Percentiles rank a stretch among this genome's conserved stretches.
phyloP scores from a whole-genome alignment of 30 jellyfish, hydroid and myxozoan genomes.

The Pelagia noctiluca region DNA sequence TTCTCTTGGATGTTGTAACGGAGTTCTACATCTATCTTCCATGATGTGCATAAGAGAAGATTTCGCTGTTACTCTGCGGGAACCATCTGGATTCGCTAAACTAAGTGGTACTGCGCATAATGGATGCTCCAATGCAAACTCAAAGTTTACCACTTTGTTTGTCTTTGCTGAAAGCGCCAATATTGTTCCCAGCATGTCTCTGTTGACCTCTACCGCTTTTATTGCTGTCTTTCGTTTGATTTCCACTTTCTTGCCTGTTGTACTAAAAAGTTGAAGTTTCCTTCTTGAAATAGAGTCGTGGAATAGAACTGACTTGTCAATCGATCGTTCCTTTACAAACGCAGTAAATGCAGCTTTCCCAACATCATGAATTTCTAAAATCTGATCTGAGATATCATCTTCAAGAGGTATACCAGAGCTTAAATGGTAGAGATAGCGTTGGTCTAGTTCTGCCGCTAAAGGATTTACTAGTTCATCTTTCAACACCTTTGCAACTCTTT shows the following conservation, averaged over 20 bases:
- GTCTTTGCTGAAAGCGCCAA: slow-evolving; percentile 16
- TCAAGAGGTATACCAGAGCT: slow-evolving; percentile 14
- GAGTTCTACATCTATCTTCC: neutral
- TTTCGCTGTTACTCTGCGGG: slow-evolving; percentile 7
- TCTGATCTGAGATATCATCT: neutral
- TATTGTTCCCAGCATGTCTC: slow-evolving; percentile 19
- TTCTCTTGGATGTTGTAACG: neutral
- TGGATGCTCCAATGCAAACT: slow-evolving; percentile 11
- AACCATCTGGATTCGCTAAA: slow-evolving; percentile 41
- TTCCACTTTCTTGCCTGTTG: neutral
- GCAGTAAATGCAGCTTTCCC: neutral
- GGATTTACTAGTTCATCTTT: neutral
- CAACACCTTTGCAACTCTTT: neutral
- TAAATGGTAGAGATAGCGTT: neutral
- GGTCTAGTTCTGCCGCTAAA: neutral
- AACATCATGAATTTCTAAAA: neutral
- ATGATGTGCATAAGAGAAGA: neutral
- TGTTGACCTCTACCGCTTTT: slow-evolving; percentile 26
- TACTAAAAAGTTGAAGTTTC: neutral
- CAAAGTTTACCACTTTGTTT: slow-evolving; percentile 3
- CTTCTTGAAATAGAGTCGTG: slow-evolving; percentile 13
- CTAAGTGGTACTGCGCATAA: slow-evolving; percentile 28
- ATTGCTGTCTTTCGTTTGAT: neutral
- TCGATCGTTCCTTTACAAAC: neutral
- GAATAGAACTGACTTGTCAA: neutral